A percentile compares a stretch with the other conserved stretches of the same genome.
phyloP scores from a whole-genome alignment of 2,797 vertebrate genomes.

The Acanthis flammea region DNA sequence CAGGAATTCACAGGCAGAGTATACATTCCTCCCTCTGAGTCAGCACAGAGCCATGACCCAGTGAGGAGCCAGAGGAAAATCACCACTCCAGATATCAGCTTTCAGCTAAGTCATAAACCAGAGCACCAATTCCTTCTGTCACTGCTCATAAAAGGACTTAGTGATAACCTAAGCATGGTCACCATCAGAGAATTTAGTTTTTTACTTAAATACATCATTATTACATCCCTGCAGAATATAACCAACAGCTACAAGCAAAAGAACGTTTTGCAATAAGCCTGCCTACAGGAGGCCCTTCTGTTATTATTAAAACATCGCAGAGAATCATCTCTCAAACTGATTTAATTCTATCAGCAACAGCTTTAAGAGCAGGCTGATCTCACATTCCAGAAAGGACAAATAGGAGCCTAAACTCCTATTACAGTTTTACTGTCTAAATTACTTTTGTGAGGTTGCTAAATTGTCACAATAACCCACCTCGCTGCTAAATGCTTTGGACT shows the following conservation, averaged over 20 bases:
- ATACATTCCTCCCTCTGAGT: not conserved
- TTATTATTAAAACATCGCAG: not conserved
- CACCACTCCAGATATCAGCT: not conserved
- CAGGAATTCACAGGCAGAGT: not conserved
- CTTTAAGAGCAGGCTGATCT: not conserved
- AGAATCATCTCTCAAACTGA: not conserved
- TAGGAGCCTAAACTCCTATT: not conserved
- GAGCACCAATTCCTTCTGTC: not conserved
- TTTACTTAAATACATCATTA: not conserved
- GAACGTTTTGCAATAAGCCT: not conserved
- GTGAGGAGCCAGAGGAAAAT: not conserved
- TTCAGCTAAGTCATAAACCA: not conserved
- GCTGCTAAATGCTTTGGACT: not conserved
- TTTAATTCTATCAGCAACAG: not conserved
- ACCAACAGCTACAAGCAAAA: not conserved
- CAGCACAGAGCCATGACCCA: not conserved
- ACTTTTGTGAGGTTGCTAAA: not conserved
- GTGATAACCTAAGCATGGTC: not conserved
- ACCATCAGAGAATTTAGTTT: not conserved
- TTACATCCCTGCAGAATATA: not conserved
- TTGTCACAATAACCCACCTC: not conserved
- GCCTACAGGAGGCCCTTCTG: not conserved
- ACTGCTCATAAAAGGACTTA: not conserved
- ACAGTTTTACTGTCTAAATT: constrained; percentile 22
- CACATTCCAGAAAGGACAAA: constrained; percentile 16